Conservation (phyloP, 2,797 vertebrate genomes). For the Uromys caudimaculatus region DNA sequence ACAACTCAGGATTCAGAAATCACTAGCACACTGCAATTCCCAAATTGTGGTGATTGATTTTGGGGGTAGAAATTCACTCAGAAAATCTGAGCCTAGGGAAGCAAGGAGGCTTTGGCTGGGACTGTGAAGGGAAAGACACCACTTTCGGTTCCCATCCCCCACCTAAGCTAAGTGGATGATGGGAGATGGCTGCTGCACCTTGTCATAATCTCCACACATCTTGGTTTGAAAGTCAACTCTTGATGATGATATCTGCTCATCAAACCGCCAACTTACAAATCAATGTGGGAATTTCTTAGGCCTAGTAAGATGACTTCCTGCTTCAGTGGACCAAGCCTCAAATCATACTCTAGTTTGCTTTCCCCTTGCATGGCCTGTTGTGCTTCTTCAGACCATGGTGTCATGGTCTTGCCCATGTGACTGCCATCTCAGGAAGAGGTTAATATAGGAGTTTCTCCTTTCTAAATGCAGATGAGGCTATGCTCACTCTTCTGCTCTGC, state of each 20-base stretch:
- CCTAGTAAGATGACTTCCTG: not conserved
- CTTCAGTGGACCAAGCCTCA: not conserved
- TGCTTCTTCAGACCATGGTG: not conserved
- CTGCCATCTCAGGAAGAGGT: not conserved
- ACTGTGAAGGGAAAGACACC: not conserved
- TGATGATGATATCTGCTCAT: not conserved
- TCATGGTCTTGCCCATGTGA: not conserved
- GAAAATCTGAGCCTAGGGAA: not conserved
- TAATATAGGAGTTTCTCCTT: not conserved
- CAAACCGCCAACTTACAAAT: not conserved
- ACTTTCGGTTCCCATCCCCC: not conserved
- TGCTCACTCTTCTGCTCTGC: not conserved
- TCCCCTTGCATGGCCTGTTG: not conserved
- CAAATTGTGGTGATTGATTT: not conserved
- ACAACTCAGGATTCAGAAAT: not conserved
- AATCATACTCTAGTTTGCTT: not conserved
- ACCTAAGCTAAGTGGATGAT: not conserved
- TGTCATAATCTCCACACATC: not conserved
- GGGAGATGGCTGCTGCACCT: not conserved
- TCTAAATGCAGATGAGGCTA: not conserved
- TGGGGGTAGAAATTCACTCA: not conserved
- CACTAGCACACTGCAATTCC: too few relatives aligned
- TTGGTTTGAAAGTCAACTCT: not conserved
- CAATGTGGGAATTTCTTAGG: not conserved
- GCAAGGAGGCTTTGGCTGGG: not conserved